Conservation (phyloP, 2,113 vertebrate species). For the Pteropus alecto region DNA sequence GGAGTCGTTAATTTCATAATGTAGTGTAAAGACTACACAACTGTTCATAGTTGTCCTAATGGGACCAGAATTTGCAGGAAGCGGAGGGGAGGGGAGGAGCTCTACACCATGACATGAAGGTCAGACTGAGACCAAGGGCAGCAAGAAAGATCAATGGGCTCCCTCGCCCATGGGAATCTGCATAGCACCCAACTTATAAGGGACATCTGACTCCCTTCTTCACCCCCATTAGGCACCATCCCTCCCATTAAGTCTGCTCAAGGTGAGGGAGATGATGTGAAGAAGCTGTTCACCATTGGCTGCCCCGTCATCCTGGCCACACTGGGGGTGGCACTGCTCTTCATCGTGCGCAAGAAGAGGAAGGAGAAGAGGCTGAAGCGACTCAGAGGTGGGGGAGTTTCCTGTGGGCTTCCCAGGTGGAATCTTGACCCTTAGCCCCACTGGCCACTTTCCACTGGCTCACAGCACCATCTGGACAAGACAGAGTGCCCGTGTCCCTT, state of each 20-base stretch:
- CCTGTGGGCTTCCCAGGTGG: neutral
- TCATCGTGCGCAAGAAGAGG: constrained; percentile 96
- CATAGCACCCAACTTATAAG: neutral
- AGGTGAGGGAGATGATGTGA: constrained; percentile 94
- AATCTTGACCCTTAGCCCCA: no score
- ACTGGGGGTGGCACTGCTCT: constrained; percentile 93
- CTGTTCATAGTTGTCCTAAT: neutral
- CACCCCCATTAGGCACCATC: constrained; percentile 87
- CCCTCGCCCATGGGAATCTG: neutral
- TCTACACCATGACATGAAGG: neutral
- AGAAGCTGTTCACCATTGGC: constrained; percentile 97
- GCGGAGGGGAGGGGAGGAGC: neutral
- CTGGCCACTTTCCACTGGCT: neutral
- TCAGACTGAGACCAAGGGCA: neutral
- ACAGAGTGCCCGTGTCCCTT: neutral
- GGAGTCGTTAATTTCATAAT: neutral
- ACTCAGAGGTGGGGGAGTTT: constrained; percentile 88
- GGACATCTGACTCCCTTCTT: neutral
- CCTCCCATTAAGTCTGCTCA: constrained; percentile 97
- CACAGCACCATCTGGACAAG: neutral
- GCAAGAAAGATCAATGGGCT: neutral
- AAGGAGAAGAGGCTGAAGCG: constrained; percentile 97
- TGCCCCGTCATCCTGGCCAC: constrained; percentile 96
- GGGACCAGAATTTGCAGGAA: neutral
- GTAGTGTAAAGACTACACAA: neutral